Evolutionary conservation across 2,888 invertebrate species (phyloP).

Genomic region (Cryptocephalus moraei): DNA sequence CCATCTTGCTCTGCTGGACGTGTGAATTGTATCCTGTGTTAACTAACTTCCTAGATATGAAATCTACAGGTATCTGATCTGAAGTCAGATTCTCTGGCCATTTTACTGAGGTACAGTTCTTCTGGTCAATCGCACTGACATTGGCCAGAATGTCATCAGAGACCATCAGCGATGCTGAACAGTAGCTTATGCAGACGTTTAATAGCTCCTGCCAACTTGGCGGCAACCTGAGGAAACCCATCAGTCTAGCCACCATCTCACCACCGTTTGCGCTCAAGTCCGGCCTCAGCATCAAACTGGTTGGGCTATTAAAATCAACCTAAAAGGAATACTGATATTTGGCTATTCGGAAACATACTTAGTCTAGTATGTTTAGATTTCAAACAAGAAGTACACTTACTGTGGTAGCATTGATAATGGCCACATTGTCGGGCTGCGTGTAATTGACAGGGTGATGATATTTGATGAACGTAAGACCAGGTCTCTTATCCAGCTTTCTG

Average conservation of each 20-base stretch:
- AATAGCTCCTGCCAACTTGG: conserved; percentile 64
- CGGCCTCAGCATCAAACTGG: conserved; percentile 54
- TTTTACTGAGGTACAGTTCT: conserved; percentile 52
- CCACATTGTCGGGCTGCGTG: conserved; percentile 75
- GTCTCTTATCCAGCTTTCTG: conserved; percentile 65
- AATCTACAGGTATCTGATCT: conserved; percentile 36
- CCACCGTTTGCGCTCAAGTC: conserved; percentile 56
- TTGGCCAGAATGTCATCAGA: conserved; percentile 40
- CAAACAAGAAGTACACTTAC: conserved; percentile 28
- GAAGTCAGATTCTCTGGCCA: conserved; percentile 41
- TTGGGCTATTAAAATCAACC: conserved; percentile 63
- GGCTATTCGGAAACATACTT: too few relatives aligned
- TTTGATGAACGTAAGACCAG: conserved; percentile 80
- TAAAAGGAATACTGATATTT: conserved; percentile 10
- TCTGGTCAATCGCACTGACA: conserved; percentile 54
- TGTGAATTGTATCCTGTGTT: conserved; percentile 46
- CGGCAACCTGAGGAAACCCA: conserved; percentile 77
- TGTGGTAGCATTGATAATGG: conserved; percentile 76
- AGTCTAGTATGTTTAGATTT: not conserved
- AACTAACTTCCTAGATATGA: conserved; percentile 37
- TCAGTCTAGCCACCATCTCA: conserved; percentile 63
- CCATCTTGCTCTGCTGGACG: conserved; percentile 71
- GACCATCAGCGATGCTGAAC: conserved; percentile 56
- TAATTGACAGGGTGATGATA: conserved; percentile 82
- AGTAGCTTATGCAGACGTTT: conserved; percentile 69